These are phyloP conservation scores for Dione vanillae DNA, from an alignment of 2,888 invertebrate genomes.

Conservation along the genomic window DNA sequence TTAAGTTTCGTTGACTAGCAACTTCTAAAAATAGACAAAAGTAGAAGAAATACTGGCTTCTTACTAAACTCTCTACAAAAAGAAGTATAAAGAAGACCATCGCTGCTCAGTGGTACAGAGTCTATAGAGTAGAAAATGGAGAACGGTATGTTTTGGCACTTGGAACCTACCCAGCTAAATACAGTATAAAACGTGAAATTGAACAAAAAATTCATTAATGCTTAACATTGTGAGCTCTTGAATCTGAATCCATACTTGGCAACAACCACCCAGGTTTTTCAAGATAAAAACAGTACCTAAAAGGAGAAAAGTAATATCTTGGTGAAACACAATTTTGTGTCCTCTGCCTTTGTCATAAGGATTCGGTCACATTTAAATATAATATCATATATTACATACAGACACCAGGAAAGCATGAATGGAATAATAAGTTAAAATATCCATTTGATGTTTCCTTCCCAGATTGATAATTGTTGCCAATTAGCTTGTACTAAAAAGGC, in stretches of 20 bases:
- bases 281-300: conserved; percentile 8
- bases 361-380: neutral
- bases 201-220: neutral
- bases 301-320: neutral
- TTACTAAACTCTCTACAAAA: too few species aligned
- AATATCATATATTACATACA: neutral
- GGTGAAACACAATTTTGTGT: neutral
- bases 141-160: too few species aligned
- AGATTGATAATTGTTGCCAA: conserved; percentile 21
- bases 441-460: conserved; percentile 19
- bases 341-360: neutral
- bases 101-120: too few species aligned
- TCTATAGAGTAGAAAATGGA: too few species aligned
- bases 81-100: too few species aligned
- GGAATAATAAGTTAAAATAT: conserved; percentile 15
- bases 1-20: too few species aligned
- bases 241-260: conserved; percentile 3
- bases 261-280: conserved; percentile 15
- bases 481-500: conserved; percentile 35
- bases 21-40: too few species aligned
- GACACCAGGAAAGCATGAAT: neutral
- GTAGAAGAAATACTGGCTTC: too few species aligned
- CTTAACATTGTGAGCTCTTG: neutral
- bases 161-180: too few species aligned
- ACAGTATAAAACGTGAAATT: too few species aligned